Evolutionary conservation across 2,113 vertebrate species (phyloP).

Genomic region (Macheiramphus alcinus): DNA sequence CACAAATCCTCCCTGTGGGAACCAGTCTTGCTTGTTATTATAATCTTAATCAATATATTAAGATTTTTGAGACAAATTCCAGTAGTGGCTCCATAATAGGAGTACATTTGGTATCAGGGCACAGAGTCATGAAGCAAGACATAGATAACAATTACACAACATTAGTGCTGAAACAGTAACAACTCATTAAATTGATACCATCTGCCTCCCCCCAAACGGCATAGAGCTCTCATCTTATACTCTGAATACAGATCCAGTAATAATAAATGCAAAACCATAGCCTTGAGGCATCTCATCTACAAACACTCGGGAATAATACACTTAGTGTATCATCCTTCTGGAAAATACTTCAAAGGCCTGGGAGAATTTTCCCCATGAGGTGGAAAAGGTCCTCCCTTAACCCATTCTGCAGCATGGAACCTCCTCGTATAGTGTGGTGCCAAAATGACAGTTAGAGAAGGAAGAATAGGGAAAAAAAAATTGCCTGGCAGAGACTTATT

Average conservation of each 20-base stretch:
- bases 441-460: not conserved
- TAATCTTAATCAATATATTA: not conserved
- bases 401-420: not conserved
- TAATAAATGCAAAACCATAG: slow-evolving; percentile 15
- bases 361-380: not conserved
- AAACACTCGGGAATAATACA: not conserved
- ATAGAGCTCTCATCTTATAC: not conserved
- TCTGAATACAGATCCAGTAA: not conserved
- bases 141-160: not conserved
- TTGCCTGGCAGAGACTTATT: not conserved
- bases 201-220: not conserved
- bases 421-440: not conserved
- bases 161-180: not conserved
- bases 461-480: not conserved
- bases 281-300: not conserved
- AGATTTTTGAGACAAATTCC: not conserved
- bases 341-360: not conserved
- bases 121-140: not conserved
- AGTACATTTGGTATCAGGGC: not conserved
- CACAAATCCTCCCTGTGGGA: not conserved
- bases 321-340: not conserved
- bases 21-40: not conserved
- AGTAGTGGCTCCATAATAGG: not conserved
- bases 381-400: not conserved
- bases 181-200: slow-evolving; percentile 24